Base-by-base conservation (phyloP, 2,113 vertebrate species). In the Elachura formosa region DNA sequence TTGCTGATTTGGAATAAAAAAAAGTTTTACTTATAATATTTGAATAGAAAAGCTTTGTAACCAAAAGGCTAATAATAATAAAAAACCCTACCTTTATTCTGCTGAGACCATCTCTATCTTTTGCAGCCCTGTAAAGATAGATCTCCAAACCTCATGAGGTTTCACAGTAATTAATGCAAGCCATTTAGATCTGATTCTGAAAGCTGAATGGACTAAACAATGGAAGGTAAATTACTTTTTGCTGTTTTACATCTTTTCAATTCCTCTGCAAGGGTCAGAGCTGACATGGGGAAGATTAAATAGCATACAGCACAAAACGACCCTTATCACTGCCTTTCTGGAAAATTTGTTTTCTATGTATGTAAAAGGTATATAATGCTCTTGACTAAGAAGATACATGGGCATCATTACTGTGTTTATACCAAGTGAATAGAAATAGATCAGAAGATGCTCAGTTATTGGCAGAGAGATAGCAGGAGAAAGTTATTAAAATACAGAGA, bases 401-500 rank as follows among this genome's bases (percentile, higher is more conserved):
- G 85, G 59, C 85, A 93, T 95, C 96, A 95, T 96, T 96, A 96
- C 93, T 84, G 55, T 95, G 95, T 96, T 97, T 97, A 96, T 92
- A 87, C 98, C 98, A 98, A 98, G 98, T 98, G 98, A 98, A 98
- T 96, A 96, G 85, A 95, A 97, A 97, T 97, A 97, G 92, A 96
- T 97, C 97, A 97, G 97, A 96, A 98, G 97, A 98, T 98, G 98
- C 97, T 98, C 96, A 94, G 95, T 97, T 97, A 96, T 81, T 94
- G 91, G 92, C 3, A 0, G 11, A 96, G 97, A 98, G 98, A 98
- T 98, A 98, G 98, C 97, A 97, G 97, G 96, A 97, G 97, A 96
- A 98, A 98, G 98, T 98, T 98, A 98, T 98, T 98, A 98, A 98
- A 98, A 98, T 98, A 98, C 98, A 97, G 97, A 97, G 96, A 96